Base-by-base conservation (phyloP, 1,140 invertebrate species). In the Saccostrea cuccullata region DNA sequence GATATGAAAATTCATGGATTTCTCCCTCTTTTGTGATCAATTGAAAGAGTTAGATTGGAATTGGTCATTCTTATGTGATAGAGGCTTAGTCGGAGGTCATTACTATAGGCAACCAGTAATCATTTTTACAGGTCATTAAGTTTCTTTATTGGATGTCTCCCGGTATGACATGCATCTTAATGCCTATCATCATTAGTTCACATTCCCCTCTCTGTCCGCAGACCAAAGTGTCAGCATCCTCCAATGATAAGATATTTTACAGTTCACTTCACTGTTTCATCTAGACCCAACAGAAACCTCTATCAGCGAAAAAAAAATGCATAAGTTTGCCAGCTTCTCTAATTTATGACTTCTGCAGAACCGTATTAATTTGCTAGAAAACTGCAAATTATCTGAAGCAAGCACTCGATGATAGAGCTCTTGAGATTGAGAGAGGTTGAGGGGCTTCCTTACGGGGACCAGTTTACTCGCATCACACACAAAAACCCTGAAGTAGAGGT, bases 311-410 rank as follows among this genome's bases (percentile, higher is more conserved):
- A 77, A 47, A 47, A 47, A 47, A 36, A 77, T 77, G 26, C 26
- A 26, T 77, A 36, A 77, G 23, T 77, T 26, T 77, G 70, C 70
- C 70, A 77, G 15, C 70, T 30, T 77, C 70, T 26, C 26, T 77
- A 77, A 77, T 77, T 77, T 77, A 77, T 77, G 70, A 77, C 70
- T 77, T 77, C 70, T 77, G 70, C 70, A 77, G 70, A 77, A 77
- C 13, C 26, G 70, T 77, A 77, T 77, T 77, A 77, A 77, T 77
- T 77, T 77, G 70, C 70, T 36, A 26, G 30, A 77, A 67, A 64
- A 36, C 23, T 77, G 70, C 70, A 77, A 30, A 77, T 77, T 30
- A 30, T 77, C 70, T 77, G 70, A 77, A 77, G 70, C 23, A 77
- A 77, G 70, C 70, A 77, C 26, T 36, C 30, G 23, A 30, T 30